These are phyloP conservation scores for Cataglyphis rosenhaueri DNA, from an alignment of 2,888 invertebrate genomes.

Conservation along the genomic window DNA sequence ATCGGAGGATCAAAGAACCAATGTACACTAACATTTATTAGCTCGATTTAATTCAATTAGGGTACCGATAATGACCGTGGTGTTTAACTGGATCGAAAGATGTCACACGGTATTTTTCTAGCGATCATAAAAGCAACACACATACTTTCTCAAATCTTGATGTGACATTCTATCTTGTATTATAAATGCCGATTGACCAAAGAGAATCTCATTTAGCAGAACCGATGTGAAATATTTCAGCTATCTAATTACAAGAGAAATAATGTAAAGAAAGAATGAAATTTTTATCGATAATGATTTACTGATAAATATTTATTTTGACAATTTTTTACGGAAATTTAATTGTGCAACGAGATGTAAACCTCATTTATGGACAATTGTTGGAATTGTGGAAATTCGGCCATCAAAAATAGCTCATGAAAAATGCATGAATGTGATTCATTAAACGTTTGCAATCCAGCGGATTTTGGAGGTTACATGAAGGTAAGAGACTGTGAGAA, in stretches of 20 bases:
- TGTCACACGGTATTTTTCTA: slow-evolving; percentile 78
- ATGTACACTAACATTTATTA: slow-evolving; percentile 75
- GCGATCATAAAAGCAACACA: neutral
- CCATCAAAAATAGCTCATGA: slow-evolving; percentile 66
- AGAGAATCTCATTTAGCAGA: neutral
- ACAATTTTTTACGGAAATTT: neutral
- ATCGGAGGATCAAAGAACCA: slow-evolving; percentile 71
- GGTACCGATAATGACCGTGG: slow-evolving; percentile 78
- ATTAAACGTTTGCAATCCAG: slow-evolving; percentile 80
- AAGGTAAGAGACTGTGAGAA: slow-evolving; percentile 80
- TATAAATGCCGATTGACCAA: neutral
- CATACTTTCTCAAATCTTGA: neutral
- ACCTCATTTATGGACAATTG: neutral
- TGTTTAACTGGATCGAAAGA: slow-evolving; percentile 78
- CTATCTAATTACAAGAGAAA: neutral
- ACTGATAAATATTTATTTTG: neutral
- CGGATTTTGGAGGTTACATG: slow-evolving; percentile 78
- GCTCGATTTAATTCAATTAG: slow-evolving; percentile 83
- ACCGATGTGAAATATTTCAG: neutral
- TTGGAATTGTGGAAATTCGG: neutral
- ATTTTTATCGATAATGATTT: neutral
- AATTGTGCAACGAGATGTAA: neutral
- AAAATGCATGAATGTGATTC: slow-evolving; percentile 77
- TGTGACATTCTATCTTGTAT: neutral
- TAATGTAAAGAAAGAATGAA: too few species aligned